A percentile compares a stretch with the other conserved stretches of the same genome.
Evolutionary conservation across 2,797 vertebrate species (phyloP).

Genomic region (Champsocephalus gunnari): DNA sequence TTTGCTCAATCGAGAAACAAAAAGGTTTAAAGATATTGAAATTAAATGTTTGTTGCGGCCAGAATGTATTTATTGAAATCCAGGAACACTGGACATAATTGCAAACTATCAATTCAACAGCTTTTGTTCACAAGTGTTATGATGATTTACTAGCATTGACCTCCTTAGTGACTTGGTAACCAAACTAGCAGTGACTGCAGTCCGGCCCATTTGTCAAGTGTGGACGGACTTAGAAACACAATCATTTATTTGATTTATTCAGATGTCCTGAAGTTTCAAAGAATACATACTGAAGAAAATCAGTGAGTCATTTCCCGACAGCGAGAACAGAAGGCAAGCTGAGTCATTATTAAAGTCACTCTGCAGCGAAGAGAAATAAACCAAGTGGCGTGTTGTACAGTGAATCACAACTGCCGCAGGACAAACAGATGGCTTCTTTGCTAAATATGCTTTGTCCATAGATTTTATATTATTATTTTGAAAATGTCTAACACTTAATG

Average conservation of each 20-base stretch:
- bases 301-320: conserved; percentile 35
- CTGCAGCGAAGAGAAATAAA: conserved; percentile 51
- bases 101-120: not conserved
- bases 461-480: conserved; percentile 4
- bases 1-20: not conserved
- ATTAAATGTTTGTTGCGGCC: not conserved
- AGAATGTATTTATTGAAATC: not conserved
- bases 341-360: conserved; percentile 45
- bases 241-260: conserved; percentile 35
- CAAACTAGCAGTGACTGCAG: not conserved
- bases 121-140: not conserved
- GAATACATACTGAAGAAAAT: conserved; percentile 23
- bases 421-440: conserved; percentile 53
- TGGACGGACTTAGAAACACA: not conserved
- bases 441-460: conserved; percentile 22
- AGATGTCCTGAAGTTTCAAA: conserved; percentile 34
- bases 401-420: conserved; percentile 45
- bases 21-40: not conserved
- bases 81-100: not conserved
- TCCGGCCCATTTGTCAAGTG: not conserved
- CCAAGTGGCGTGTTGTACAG: conserved; percentile 15
- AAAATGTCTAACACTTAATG: conserved; percentile 12
- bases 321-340: conserved; percentile 41
- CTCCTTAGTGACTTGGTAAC: not conserved
- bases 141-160: not conserved